Evolutionary conservation across 2,888 invertebrate genomes (phyloP), one percentile per base, ranked within the genome.

Genomic region (Sepioteuthis lessoniana): DNA sequence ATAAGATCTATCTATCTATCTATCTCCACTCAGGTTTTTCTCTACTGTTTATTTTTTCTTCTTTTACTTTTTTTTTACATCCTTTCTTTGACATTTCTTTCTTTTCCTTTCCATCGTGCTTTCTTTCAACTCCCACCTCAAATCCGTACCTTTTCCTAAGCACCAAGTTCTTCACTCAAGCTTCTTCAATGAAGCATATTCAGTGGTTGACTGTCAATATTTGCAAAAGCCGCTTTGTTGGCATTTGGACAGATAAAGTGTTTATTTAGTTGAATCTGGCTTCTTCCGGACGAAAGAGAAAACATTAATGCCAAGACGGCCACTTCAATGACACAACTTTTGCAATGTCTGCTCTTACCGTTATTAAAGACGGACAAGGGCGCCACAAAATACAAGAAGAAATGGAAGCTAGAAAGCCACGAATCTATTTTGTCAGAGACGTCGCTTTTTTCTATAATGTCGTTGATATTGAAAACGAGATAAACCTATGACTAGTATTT

Each of bases 171-270:
- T 76, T 76, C 76, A 76, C n/a, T n/a, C 19, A 10, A n/a, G 31
- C n/a, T 76, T 31, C 76, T 76, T 76, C 76, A 76, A 1, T n/a
- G 76, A 76, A 10, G n/a, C n/a, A 76, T 76, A 10, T 76, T n/a
- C 76, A 31, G n/a, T 76, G 76, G 76, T 76, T n/a, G 76, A 76
- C n/a, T 76, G n/a, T 76, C 76, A 76, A 76, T 76, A 76, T 76
- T n/a, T n/a, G 76, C 76, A 10, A 31, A n/a, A n/a, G 76, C 76
- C 76, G 31, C 31, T n/a, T n/a, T 76, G n/a, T 76, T 76, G 76
- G 76, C n/a, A 76, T 76, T 31, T n/a, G 31, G 76, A n/a, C 55
- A 76, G 31, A n/a, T n/a, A 76, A n/a, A 31, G 76, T 76, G 76
- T 76, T 76, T 76, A 76, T 76, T 76, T n/a, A 76, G 16, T 76